Evolutionary conservation across 2,888 invertebrate genomes (phyloP).

Genomic region (Drosophila neonasuta): DNA sequence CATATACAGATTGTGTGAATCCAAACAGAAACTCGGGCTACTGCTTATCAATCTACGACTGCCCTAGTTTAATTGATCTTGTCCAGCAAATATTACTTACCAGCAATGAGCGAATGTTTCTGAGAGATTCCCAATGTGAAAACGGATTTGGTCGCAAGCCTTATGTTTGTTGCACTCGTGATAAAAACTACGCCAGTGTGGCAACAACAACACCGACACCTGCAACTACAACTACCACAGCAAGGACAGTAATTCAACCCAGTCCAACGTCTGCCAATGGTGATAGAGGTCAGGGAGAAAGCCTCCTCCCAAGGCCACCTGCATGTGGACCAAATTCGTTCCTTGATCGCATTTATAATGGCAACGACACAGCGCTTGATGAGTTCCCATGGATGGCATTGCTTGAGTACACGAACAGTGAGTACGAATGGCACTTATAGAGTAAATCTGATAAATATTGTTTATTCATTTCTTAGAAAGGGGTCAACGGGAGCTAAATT

Average conservation of each 20-base stretch:
- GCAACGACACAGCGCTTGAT: constrained; percentile 84
- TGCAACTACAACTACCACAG: constrained; percentile 9
- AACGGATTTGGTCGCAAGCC: constrained; percentile 74
- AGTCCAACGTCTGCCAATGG: constrained; percentile 2
- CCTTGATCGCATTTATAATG: constrained; percentile 85
- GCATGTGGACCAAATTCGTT: constrained; percentile 76
- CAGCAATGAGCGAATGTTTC: constrained; percentile 61
- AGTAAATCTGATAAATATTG: too few relatives aligned
- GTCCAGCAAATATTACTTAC: constrained; percentile 53
- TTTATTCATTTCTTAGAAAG: constrained; percentile 44
- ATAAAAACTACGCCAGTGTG: constrained; percentile 50
- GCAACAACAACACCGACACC: constrained; percentile 20
- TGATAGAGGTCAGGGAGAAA: constrained; percentile 52
- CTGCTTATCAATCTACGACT: constrained; percentile 79
- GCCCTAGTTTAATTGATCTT: constrained; percentile 68
- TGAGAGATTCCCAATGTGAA: constrained; percentile 74
- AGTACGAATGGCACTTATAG: constrained; percentile 52
- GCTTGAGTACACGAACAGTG: constrained; percentile 86
- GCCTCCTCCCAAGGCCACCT: constrained; percentile 74
- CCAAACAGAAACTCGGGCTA: constrained; percentile 76
- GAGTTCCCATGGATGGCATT: constrained; percentile 89
- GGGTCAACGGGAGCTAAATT: constrained; percentile 81
- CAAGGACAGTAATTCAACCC: background rate
- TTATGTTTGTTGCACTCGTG: constrained; percentile 78
- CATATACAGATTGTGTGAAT: constrained; percentile 83